Conservation (phyloP, 2,888 invertebrate species). For the Netelia inedita region DNA sequence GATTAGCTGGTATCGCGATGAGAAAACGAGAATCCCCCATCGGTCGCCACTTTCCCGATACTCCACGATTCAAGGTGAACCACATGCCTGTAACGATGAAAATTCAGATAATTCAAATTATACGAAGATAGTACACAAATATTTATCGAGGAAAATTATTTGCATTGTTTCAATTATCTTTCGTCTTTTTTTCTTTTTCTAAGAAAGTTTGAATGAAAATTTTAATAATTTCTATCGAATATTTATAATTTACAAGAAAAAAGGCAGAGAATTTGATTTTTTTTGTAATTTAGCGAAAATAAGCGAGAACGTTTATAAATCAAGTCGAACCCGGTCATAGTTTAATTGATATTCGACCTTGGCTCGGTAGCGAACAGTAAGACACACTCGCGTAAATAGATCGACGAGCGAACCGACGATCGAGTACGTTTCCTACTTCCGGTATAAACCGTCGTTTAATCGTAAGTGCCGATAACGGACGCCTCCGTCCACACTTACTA, state of each 20-base stretch:
- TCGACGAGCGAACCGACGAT: slow-evolving; percentile 12
- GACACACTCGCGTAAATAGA: slow-evolving; percentile 15
- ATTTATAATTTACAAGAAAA: neutral
- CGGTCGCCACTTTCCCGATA: neutral
- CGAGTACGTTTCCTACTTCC: neutral
- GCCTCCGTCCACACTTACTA: neutral
- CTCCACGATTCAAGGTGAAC: no score
- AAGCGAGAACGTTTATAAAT: neutral
- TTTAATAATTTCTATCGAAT: no score
- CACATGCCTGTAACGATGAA: no score
- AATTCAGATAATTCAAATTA: no score
- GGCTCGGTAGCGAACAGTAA: neutral
- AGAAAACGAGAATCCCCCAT: neutral
- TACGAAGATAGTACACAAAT: no score
- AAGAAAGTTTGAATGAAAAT: no score
- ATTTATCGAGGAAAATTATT: no score
- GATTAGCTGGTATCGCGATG: neutral
- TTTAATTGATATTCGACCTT: slow-evolving; percentile 36
- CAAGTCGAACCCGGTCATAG: neutral
- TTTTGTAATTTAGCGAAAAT: neutral
- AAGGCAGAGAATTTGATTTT: neutral
- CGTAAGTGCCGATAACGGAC: no score
- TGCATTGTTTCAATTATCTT: no score
- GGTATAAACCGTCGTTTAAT: neutral
- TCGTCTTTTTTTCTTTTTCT: no score